Evolutionary conservation across 2,888 invertebrate genomes (phyloP).

Genomic region (Caenorhabditis imperialis): DNA sequence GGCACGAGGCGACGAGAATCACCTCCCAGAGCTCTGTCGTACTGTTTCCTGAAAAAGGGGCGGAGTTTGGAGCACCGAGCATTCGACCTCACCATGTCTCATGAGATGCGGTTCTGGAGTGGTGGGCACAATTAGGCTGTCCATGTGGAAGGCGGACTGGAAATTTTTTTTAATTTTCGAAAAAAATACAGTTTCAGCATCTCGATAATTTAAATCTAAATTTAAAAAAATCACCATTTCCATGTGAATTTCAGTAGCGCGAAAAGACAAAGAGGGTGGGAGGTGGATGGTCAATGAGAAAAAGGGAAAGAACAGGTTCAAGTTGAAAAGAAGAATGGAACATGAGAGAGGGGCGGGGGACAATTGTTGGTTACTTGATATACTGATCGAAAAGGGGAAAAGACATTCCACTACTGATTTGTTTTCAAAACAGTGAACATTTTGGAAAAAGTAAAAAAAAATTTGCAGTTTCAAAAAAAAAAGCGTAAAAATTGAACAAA

Average conservation of each 20-base stretch:
- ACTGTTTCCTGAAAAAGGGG: conserved; percentile 21
- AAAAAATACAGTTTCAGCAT: background rate
- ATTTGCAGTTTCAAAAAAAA: too few species aligned
- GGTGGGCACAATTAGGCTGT: conserved; percentile 53
- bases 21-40: conserved; percentile 56
- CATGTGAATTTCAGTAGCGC: background rate
- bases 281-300: too few species aligned
- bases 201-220: too few species aligned
- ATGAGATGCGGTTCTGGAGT: conserved; percentile 39
- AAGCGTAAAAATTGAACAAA: too few species aligned
- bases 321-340: background rate
- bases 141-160: conserved; percentile 53
- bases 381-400: too few species aligned
- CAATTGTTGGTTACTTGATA: too few species aligned
- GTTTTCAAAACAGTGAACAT: too few species aligned
- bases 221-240: background rate
- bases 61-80: background rate
- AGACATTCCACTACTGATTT: too few species aligned
- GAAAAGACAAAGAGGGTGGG: too few species aligned
- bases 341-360: too few species aligned
- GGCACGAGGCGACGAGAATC: conserved; percentile 54
- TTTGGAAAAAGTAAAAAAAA: too few species aligned
- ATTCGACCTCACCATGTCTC: conserved; percentile 12
- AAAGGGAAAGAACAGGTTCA: background rate
- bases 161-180: conserved; percentile 6